Evolutionary conservation across 2,888 invertebrate species (phyloP), one percentile per base, ranked within the genome.

Genomic region (Trachelus troglodyta): DNA sequence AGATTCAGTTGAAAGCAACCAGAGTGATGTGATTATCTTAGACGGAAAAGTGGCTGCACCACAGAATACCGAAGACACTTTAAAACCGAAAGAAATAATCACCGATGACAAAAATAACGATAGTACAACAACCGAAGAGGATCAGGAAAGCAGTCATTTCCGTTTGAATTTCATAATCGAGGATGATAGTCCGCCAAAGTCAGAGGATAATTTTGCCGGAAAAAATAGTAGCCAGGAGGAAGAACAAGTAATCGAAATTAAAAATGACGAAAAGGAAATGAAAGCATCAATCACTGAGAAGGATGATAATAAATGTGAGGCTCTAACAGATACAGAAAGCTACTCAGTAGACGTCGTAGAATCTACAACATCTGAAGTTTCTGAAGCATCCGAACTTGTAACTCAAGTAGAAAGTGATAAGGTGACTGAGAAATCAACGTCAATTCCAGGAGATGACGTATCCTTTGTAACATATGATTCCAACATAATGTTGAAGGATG

Each of bases 401-500:
- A 35, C 74, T 34, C 37, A 68, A 12, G 33, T 56, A 9, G 76
- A 79, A 69, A 69, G 69, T 11, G 76, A 73, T 69, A 56, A 82
- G 11, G 83, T 81, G 4, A 80, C 78, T 33, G 83, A 83, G 31
- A 81, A 80, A 12, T 4, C n/a, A 0, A 81, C 80, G 56, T 80
- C 83, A 3, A n/a, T 30, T 31, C n/a, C 40, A 6, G 76, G 74
- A 9, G 83, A 83, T 37, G 85, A 89, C 6, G 77, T 78, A 0
- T 86, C 87, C 3, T 88, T 86, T 37, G 76, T 89, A 31, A 87
- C 87, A 15, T 90, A 89, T 79, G 87, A 90, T 75, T 82, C 89
- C 2, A 82, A 85, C 11, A 89, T 88, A 81, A 88, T 86, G 86
- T 76, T 90, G 56, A 90, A 89, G 79, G 89, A 90, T 75, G 87